Evolutionary conservation across 2,113 vertebrate species (phyloP).

Genomic region (Cygnus atratus): DNA sequence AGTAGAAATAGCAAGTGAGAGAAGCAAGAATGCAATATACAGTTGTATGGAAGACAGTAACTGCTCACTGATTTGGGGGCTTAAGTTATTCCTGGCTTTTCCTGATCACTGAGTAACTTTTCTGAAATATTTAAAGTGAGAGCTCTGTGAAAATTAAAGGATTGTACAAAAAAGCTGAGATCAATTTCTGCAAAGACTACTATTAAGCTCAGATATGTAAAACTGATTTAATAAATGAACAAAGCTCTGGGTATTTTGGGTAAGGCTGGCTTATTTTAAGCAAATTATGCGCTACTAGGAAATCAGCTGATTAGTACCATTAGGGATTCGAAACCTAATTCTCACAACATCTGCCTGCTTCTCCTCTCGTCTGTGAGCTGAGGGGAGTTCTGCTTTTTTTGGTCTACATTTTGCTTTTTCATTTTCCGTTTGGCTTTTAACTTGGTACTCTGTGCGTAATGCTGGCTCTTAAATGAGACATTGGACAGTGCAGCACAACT

Average conservation of each 20-base stretch:
- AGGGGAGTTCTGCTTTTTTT: no score
- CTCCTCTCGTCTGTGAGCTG: not conserved
- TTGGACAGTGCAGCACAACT: not conserved
- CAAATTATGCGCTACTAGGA: not conserved
- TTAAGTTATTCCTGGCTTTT: not conserved
- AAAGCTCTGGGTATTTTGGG: not conserved
- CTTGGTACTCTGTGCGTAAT: not conserved
- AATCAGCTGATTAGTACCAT: not conserved
- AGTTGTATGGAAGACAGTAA: fast-evolving
- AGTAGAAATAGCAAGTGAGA: not conserved
- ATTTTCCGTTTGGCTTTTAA: not conserved
- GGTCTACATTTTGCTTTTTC: not conserved
- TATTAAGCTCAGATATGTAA: not conserved
- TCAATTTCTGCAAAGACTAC: not conserved
- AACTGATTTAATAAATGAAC: not conserved
- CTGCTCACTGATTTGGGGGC: not conserved
- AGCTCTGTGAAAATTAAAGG: not conserved
- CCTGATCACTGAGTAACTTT: not conserved
- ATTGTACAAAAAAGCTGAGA: not conserved
- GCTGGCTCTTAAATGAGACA: not conserved
- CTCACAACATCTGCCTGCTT: not conserved
- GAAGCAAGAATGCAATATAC: not conserved
- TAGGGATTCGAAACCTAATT: not conserved
- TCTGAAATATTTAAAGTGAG: not conserved
- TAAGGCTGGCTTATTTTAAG: not conserved